A percentile compares a stretch with the other conserved stretches of the same genome.
phyloP scores from a whole-genome alignment of 2,888 invertebrate species.

The Lissocephala sabroskyi region DNA sequence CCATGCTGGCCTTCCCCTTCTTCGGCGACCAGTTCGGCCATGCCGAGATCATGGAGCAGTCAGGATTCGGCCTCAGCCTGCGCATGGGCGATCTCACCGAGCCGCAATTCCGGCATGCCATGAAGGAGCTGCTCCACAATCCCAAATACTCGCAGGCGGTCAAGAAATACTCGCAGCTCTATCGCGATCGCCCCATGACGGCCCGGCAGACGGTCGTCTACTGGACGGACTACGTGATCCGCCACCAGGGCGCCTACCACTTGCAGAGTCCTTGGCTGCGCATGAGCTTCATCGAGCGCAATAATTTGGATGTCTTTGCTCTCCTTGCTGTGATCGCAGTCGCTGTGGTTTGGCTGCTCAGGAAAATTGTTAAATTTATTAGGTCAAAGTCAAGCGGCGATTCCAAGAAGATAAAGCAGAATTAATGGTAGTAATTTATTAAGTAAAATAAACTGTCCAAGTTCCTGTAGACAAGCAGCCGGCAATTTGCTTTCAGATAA shows the following conservation, averaged over 20 bases:
- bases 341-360: conserved; percentile 5
- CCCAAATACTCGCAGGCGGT: conserved; percentile 52
- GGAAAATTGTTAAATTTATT: conserved; percentile 4
- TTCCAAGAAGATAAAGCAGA: neutral
- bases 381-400: neutral
- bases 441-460: conserved; percentile 15
- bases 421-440: neutral
- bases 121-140: conserved; percentile 49
- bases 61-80: conserved; percentile 43
- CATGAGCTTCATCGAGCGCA: conserved; percentile 71
- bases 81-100: conserved; percentile 30
- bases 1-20: conserved; percentile 66
- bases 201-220: conserved; percentile 74
- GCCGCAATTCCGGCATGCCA: conserved; percentile 15
- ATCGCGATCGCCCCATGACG: conserved; percentile 74
- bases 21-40: conserved; percentile 54
- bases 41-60: conserved; percentile 26
- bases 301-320: conserved; percentile 73
- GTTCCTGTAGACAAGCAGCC: too few species aligned
- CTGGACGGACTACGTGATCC: conserved; percentile 76
- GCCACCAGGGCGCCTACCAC: conserved; percentile 74
- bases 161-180: conserved; percentile 71
- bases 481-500: too few species aligned
- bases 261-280: conserved; percentile 73
- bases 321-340: neutral